Conservation (phyloP, 1,140 invertebrate genomes). For the Drosophila murphyi region DNA sequence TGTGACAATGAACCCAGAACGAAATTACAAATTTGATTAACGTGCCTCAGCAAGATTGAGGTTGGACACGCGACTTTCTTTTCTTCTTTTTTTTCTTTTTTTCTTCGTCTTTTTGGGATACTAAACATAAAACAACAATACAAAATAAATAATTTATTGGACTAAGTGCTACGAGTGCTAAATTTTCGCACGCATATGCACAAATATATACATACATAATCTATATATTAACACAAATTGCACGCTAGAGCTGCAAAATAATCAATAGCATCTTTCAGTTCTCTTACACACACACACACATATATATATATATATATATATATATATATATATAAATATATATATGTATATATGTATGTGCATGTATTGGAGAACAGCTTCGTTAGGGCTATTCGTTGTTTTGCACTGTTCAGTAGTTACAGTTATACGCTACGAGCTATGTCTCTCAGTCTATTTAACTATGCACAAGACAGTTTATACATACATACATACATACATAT, state of each 20-base stretch:
- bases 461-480: neutral
- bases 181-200: neutral
- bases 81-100: too few relatives aligned
- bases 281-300: neutral
- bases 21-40: neutral
- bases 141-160: neutral
- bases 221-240: neutral
- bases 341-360: neutral
- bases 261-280: neutral
- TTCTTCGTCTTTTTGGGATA: neutral
- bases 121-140: neutral
- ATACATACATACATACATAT: neutral
- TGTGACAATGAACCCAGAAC: neutral
- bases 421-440: neutral
- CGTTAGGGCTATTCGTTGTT: neutral
- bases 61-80: neutral
- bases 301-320: neutral
- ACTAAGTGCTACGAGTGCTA: neutral
- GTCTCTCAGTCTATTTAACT: neutral
- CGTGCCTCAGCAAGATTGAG: neutral
- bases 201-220: neutral
- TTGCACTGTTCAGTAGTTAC: neutral
- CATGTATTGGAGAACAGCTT: neutral
- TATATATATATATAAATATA: neutral
- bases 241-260: neutral